Evolutionary conservation across 64 coral and sea anemone genomes (phyloP).

Genomic region (Stichodactyla helianthus): DNA sequence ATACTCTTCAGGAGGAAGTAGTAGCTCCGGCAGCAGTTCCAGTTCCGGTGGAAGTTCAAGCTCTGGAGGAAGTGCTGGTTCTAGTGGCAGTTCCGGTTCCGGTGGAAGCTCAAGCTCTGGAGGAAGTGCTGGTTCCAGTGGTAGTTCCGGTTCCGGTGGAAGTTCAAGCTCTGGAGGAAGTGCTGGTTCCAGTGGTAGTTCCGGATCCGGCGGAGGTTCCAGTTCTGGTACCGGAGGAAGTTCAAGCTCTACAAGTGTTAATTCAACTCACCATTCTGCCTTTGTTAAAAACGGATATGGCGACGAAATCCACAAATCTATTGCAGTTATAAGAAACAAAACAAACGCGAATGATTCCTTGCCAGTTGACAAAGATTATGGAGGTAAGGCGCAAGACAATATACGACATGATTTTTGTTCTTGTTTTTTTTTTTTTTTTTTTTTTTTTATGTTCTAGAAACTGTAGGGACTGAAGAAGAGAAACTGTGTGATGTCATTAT

Average conservation of each 20-base stretch:
- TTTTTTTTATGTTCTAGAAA: no score
- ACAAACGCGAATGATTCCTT: background rate
- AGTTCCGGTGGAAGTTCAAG: background rate
- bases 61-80: background rate
- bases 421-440: background rate
- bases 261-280: conserved; percentile 7
- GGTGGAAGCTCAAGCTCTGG: background rate
- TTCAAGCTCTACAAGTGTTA: conserved; percentile 4
- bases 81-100: background rate
- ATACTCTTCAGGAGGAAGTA: background rate
- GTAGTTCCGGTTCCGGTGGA: background rate
- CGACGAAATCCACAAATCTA: background rate
- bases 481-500: no score
- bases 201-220: background rate
- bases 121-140: background rate
- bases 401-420: no score
- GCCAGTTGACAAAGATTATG: conserved; percentile 22
- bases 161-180: background rate
- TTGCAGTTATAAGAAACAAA: conserved; percentile 1
- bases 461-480: no score
- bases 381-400: background rate
- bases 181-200: background rate
- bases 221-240: background rate
- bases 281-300: conserved; percentile 9
- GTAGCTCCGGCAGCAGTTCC: background rate